These are phyloP conservation scores for Pocillopora meandrina DNA, from an alignment of 92 coral and sea anemone genomes.

Conservation along the genomic window DNA sequence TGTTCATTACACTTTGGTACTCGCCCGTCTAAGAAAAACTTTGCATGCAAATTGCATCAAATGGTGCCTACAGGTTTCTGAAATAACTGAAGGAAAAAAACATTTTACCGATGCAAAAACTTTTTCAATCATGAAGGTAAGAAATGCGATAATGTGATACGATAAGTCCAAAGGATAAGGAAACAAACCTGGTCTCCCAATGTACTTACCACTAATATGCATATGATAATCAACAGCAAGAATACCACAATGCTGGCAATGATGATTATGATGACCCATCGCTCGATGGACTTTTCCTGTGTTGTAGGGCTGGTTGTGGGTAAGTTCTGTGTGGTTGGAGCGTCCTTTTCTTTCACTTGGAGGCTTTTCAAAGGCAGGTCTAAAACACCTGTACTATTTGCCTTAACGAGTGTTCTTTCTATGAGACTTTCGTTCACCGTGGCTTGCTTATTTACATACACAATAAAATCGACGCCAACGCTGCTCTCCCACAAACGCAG, in stretches of 20 bases:
- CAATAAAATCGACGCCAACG: conserved; percentile 35
- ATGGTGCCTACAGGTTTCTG: too few species aligned
- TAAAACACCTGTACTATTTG: conserved; percentile 13
- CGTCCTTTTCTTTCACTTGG: neutral
- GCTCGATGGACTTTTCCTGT: conserved; percentile 8
- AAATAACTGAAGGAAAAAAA: too few species aligned
- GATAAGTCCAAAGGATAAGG: neutral
- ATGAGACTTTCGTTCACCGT: neutral
- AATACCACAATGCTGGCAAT: conserved; percentile 12
- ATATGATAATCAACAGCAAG: conserved; percentile 15
- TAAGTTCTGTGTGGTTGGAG: neutral
- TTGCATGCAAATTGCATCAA: too few species aligned
- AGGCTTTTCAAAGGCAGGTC: conserved; percentile 20
- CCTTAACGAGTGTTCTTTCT: conserved; percentile 1
- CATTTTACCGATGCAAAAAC: too few species aligned
- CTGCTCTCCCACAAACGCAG: conserved; percentile 39
- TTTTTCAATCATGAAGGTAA: too few species aligned
- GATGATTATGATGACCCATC: conserved; percentile 24
- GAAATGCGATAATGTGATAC: too few species aligned
- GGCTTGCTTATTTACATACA: neutral
- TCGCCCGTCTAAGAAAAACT: too few species aligned
- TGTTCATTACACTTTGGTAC: too few species aligned
- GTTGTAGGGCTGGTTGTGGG: neutral
- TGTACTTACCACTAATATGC: conserved; percentile 26
- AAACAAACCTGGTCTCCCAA: neutral